Percentiles rank a stretch among this genome's conserved stretches.
These are phyloP conservation scores for Seladonia tumulorum DNA, from an alignment of 2,888 invertebrate genomes.

Conservation along the genomic window DNA sequence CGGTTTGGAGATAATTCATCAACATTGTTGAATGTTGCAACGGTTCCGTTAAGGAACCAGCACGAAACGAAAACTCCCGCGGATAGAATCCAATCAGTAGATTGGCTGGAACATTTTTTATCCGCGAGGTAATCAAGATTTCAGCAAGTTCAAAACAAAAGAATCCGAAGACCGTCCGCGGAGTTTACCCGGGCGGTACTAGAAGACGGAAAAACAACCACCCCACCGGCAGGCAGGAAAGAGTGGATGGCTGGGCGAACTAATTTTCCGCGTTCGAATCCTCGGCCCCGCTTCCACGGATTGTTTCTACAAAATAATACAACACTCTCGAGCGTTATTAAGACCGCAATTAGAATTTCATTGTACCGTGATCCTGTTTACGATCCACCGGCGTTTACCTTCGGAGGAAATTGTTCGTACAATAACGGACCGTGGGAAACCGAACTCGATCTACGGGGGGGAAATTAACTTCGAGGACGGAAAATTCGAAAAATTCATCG, in stretches of 20 bases:
- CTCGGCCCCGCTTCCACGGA: constrained; percentile 19
- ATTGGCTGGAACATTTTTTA: constrained; percentile 45
- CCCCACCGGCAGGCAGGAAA: neutral
- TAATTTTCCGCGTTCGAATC: constrained; percentile 51
- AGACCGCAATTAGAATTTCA: constrained; percentile 55
- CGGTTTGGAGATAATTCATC: neutral
- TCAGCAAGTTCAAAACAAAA: constrained; percentile 50
- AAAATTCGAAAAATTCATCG: too few relatives aligned
- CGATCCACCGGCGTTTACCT: constrained; percentile 27
- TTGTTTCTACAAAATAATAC: constrained; percentile 36
- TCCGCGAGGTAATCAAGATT: constrained; percentile 55
- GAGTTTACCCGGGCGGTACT: neutral
- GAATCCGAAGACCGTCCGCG: constrained; percentile 17
- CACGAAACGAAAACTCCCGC: constrained; percentile 11
- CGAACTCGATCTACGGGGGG: constrained; percentile 31
- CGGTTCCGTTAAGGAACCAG: neutral
- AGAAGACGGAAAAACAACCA: constrained; percentile 15
- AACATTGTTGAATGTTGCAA: neutral
- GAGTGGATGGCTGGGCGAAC: constrained; percentile 17
- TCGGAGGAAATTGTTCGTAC: constrained; percentile 14
- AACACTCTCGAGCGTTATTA: constrained; percentile 38
- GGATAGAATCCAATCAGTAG: constrained; percentile 41
- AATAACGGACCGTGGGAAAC: constrained; percentile 21
- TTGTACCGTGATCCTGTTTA: constrained; percentile 38
- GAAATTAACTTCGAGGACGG: neutral